phyloP scores from a whole-genome alignment of 2,888 invertebrate genomes.

The Pterostichus madidus region DNA sequence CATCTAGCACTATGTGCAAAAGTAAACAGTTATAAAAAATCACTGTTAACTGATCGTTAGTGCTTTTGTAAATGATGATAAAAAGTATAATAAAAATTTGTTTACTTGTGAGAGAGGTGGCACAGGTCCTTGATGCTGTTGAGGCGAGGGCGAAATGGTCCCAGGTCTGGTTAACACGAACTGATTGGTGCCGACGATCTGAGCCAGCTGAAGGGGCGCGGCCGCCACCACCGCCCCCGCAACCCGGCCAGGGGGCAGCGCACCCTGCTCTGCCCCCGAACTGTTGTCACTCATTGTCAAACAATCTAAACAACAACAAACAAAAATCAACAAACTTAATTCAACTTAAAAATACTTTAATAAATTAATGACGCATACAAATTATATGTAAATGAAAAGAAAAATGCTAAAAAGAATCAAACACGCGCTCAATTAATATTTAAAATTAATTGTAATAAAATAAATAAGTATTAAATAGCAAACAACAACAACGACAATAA shows the following conservation, averaged over 20 bases:
- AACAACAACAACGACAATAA: too few relatives aligned
- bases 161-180: constrained; percentile 75
- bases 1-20: constrained; percentile 49
- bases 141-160: constrained; percentile 68
- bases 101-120: constrained; percentile 79
- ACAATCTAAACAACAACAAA: constrained; percentile 67
- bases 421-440: too few relatives aligned
- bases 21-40: neutral
- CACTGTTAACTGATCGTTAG: constrained; percentile 28
- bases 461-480: too few relatives aligned
- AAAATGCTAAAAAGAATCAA: too few relatives aligned
- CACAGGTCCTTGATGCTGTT: constrained; percentile 71
- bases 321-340: constrained; percentile 38
- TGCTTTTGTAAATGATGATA: neutral
- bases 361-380: too few relatives aligned
- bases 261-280: constrained; percentile 77
- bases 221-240: constrained; percentile 70
- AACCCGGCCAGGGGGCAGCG: constrained; percentile 74
- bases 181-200: constrained; percentile 75
- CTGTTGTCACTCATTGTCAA: constrained; percentile 77
- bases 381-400: too few relatives aligned
- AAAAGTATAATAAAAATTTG: neutral
- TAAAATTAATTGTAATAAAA: too few relatives aligned
- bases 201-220: constrained; percentile 75
- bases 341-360: neutral